phyloP scores from a whole-genome alignment of 1,140 invertebrate genomes.

The Brachionus plicatilis region DNA sequence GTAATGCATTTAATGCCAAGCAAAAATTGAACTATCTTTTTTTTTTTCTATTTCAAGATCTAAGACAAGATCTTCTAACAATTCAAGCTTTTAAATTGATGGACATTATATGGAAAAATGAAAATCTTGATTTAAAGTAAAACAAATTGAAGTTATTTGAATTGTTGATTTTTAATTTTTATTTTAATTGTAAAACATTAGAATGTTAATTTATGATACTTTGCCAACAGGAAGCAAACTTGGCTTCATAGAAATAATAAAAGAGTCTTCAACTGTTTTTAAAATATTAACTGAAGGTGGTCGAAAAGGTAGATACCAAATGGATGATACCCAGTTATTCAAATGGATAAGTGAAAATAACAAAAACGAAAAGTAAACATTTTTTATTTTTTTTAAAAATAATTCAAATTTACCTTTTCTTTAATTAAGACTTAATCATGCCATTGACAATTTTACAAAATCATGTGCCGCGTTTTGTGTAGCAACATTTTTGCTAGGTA shows the following conservation, averaged over 20 bases:
- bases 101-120: slow-evolving; percentile 89
- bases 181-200: slow-evolving; percentile 48
- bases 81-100: slow-evolving; percentile 87
- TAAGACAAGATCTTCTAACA: slow-evolving; percentile 94
- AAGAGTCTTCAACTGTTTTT: slow-evolving; percentile 86
- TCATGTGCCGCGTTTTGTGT: slow-evolving; percentile 98
- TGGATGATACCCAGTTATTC: slow-evolving; percentile 72
- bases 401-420: not conserved
- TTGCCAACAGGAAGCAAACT: slow-evolving; percentile 82
- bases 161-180: no score
- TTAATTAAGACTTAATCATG: slow-evolving; percentile 66
- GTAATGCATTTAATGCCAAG: not conserved
- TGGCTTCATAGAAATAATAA: slow-evolving; percentile 89
- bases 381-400: not conserved
- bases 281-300: slow-evolving; percentile 85
- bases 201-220: slow-evolving; percentile 90
- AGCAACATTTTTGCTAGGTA: slow-evolving; percentile 93
- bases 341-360: slow-evolving; percentile 88
- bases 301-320: slow-evolving; percentile 70
- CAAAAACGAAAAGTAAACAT: slow-evolving; percentile 53
- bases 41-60: slow-evolving; percentile 54
- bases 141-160: not conserved
- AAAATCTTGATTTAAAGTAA: slow-evolving; percentile 71
- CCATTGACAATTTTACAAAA: slow-evolving; percentile 88
- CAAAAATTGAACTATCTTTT: not conserved